Evolutionary conservation across 2,113 vertebrate species (phyloP), one percentile per base, ranked within the genome.

Genomic region (Psilopogon haemacephalus): DNA sequence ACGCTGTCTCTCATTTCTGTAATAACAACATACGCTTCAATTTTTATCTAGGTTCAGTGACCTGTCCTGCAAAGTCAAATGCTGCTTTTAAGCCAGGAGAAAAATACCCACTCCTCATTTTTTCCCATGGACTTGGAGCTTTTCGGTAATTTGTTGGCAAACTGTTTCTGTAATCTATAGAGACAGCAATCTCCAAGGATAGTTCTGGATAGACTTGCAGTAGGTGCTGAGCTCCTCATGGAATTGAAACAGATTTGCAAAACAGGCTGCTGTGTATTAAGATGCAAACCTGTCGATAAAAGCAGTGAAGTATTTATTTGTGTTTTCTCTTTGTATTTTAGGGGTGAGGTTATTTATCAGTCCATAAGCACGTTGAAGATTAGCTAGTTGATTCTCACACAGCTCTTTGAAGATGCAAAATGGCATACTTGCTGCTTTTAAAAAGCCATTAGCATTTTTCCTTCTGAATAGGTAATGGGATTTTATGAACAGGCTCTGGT

Each of bases 51-150:
- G 99, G 98, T 59, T 98, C 98, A 50, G 97, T 97, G 93, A 99
- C 97, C 88, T 98, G 98, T 88, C 99, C 99, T 92, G 99, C 98
- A 74, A 97, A 95, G 52, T 96, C 98, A 97, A 98, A 99, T 46
- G 98, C 98, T 90, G 97, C 98, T 30, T 98, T 99, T 96, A 98
- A 97, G 87, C 94, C 96, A 2, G 98, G 96, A 93, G 98, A 97
- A 88, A 98, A 98, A 97, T 99, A 98, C 55, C 99, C 99, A 16
- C 96, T 99, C 7, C 86, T 99, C 20, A 70, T 99, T 93, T 99
- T 99, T 96, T 99, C 99, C 64, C 99, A 99, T 26, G 99, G 99
- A 78, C 98, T 99, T 9, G 99, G 99, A 97, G 99, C 98, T 32
- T 99, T 99, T 96, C 98, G 99, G 99, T 99, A 98, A 97, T 65